Base-by-base conservation (phyloP, 2,797 vertebrate species). In the Lepilemur septentrionalis region DNA sequence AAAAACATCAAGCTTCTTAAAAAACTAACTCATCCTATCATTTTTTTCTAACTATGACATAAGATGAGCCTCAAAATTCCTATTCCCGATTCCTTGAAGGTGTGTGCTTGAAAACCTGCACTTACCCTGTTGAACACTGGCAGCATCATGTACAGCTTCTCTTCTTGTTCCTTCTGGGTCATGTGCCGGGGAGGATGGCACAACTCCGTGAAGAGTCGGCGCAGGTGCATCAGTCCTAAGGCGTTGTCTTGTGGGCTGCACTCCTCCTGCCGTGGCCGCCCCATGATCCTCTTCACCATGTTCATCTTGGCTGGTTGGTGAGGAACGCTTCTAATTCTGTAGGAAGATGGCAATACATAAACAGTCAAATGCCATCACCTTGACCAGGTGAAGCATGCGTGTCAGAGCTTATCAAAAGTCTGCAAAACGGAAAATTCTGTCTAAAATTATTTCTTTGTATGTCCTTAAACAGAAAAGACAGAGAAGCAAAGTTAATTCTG, bases 201-300 rank as follows among this genome's bases (percentile, higher is more conserved):
- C 78, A 99, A 98, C 96, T 99, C 99, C 0, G 99, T 99, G 98
- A 99, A 99, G 97, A 99, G 99, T 83, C 99, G 99, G 10, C 99
- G 99, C 95, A 99, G 99, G 97, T 99, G 99, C 99, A 99, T 99
- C 93, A 99, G 98, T 83, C 99, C 99, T 95, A 99, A 98, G 0
- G 99, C 99, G 0, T 99, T 99, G 98, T 99, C 99, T 98, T 99
- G 99, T 0, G 99, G 99, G 97, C 99, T 99, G 98, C 99, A 99
- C 98, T 99, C 99, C 96, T 99, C 99, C 98, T 99, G 99, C 98
- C 99, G 98, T 0, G 99, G 99, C 98, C 99, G 99, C 95, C 99
- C 99, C 99, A 99, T 99, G 98, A 99, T 99, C 98, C 99, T 99
- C 98, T 99, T 99, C 98, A 99, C 99, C 99, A 99, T 99, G 99